These are phyloP conservation scores for Takifugu rubripes DNA, from an alignment of 2,797 vertebrate genomes.

Conservation along the genomic window DNA sequence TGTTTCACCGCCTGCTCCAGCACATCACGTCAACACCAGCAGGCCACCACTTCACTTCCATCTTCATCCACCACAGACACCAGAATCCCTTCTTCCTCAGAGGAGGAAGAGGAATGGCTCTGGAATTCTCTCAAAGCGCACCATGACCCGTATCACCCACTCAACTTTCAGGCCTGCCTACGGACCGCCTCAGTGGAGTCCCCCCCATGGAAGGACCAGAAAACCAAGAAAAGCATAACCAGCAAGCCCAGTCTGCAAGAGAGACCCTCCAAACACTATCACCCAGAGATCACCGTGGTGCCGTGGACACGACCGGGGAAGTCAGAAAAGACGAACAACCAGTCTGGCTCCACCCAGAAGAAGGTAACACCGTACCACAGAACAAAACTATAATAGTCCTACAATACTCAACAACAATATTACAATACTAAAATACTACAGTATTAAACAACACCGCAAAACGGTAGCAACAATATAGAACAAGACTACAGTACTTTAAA, in stretches of 20 bases:
- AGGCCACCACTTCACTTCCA: conserved; percentile 13
- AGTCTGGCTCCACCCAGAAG: conserved; percentile 41
- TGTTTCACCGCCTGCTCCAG: conserved; percentile 68
- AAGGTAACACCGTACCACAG: conserved; percentile 54
- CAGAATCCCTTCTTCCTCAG: conserved; percentile 43
- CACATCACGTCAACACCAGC: neutral
- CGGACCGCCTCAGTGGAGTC: conserved; percentile 7
- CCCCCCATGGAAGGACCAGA: neutral
- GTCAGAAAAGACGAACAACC: neutral
- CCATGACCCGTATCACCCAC: conserved; percentile 76
- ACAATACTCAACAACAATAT: neutral
- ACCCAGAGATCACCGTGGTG: conserved; percentile 44
- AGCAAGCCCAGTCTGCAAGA: conserved; percentile 42
- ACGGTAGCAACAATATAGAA: no score
- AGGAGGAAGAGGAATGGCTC: conserved; percentile 74
- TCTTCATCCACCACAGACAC: conserved; percentile 25
- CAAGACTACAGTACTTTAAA: no score
- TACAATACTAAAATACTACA: neutral
- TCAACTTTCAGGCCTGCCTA: conserved; percentile 73
- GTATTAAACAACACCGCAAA: no score
- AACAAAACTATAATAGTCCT: no score
- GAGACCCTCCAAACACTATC: conserved; percentile 32
- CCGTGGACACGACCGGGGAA: conserved; percentile 60
- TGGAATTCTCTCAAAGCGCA: conserved; percentile 66
- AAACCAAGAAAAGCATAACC: neutral